Conservation (phyloP, 2,113 vertebrate genomes). For the Thamnophis sirtalis region DNA sequence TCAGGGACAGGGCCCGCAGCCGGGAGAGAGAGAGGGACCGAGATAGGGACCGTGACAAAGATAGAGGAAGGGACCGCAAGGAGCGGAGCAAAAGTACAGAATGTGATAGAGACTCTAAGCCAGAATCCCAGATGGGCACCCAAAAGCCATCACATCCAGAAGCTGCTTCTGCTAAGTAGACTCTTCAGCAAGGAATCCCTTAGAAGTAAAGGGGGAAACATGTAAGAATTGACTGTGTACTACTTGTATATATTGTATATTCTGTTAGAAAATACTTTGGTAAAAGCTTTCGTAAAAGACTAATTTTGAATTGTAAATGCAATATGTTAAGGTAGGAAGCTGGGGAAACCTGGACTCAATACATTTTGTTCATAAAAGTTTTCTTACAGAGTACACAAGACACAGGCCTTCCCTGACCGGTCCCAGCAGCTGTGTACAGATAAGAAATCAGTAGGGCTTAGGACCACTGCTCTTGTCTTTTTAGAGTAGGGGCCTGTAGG, state of each 20-base stretch:
- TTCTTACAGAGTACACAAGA: constrained; percentile 63
- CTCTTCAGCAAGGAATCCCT: rapidly evolving
- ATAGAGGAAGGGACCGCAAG: constrained; percentile 72
- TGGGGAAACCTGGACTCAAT: constrained; percentile 57
- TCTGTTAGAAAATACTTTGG: constrained; percentile 33
- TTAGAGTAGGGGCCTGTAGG: not conserved
- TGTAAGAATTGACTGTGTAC: constrained; percentile 33
- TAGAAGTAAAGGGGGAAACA: not conserved
- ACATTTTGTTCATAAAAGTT: constrained; percentile 71
- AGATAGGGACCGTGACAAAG: constrained; percentile 66
- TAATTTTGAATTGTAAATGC: constrained; percentile 60
- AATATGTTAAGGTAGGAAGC: constrained; percentile 35
- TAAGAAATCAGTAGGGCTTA: not conserved
- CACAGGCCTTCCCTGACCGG: not conserved
- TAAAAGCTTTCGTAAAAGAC: constrained; percentile 50
- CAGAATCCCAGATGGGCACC: constrained; percentile 70
- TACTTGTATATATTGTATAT: constrained; percentile 57
- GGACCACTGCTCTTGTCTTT: not conserved
- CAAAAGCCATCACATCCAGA: constrained; percentile 66
- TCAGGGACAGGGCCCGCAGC: constrained; percentile 64
- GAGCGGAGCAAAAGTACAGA: constrained; percentile 77
- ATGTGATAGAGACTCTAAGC: constrained; percentile 73
- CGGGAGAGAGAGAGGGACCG: constrained; percentile 70
- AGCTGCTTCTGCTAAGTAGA: constrained; percentile 49
- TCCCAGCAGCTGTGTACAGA: not conserved